Base-by-base conservation (phyloP, 2,113 vertebrate genomes). In the Colistium nudipinnis region DNA sequence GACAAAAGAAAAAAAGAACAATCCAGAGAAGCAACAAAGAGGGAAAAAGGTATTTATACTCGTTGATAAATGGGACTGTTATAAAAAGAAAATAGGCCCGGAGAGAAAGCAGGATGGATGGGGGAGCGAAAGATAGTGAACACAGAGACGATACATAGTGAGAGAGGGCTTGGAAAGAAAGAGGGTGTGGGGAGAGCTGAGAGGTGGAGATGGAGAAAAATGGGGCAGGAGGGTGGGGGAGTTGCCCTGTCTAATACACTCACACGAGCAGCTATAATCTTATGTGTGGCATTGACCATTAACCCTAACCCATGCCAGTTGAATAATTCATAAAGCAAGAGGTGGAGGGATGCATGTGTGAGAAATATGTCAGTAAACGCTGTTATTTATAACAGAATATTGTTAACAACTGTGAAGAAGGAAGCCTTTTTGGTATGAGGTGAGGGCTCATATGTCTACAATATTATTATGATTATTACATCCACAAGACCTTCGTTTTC, bases 271-370 rank as follows among this genome's bases (percentile, higher is more conserved):
- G 72, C 83, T 81, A 35, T 35, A 74, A 84, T 87, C 82, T 70
- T 78, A 79, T 75, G 74, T 68, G 62, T 52, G 62, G 70, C 85
- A 82, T 84, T 87, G 81, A 87, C 79, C 80, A 76, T 64, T 78
- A 85, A 62, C 78, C 70, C n/a, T n/a, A n/a, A n/a, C n/a, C n/a
- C n/a, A n/a, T 84, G 78, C 63, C 52, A 45, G 49, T 20, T 87
- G 74, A 88, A 88, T 88, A 80, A 88, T 88, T 77, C 73, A 88
- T 83, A 62, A 66, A 73, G 74, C 25, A 35, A 16, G 57, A 66
- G n/a, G 25, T 60, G 39, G 57, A 64, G 28, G 74, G 43, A 77
- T 35, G 33, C n/a, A 48, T 38, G 56, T 61, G 30, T 64, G 62
- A 51, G 41, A 64, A 73, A 70, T 35, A 48, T 51, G 57, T 70